These are phyloP conservation scores for Yasuhikotakia modesta DNA, from an alignment of 2,797 vertebrate genomes.

Conservation along the genomic window DNA sequence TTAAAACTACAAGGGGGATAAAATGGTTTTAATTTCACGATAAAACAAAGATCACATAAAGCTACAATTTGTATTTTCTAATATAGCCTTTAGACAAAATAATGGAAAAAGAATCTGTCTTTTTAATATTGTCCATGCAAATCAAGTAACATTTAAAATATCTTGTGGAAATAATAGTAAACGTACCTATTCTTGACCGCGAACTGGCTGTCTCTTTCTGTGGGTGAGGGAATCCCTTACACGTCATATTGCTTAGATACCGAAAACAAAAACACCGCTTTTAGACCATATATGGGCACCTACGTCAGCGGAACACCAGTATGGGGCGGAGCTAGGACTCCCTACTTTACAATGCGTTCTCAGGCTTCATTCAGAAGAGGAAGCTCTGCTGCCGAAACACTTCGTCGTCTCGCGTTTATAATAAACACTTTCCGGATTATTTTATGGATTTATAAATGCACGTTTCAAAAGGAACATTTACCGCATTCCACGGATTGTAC, in stretches of 20 bases:
- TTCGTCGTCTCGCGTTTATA: slow-evolving; percentile 53
- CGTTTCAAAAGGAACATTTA: slow-evolving; percentile 41
- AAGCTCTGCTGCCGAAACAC: slow-evolving; percentile 67
- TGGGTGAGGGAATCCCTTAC: slow-evolving; percentile 96
- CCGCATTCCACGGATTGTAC: slow-evolving; percentile 59
- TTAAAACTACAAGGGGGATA: neutral
- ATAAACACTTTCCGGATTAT: slow-evolving; percentile 61
- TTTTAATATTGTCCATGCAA: slow-evolving; percentile 66
- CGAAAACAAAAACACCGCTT: slow-evolving; percentile 90
- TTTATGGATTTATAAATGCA: slow-evolving; percentile 73
- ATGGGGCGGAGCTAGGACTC: slow-evolving; percentile 75
- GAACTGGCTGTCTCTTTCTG: slow-evolving; percentile 76
- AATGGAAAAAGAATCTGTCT: slow-evolving; percentile 56
- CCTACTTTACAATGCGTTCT: slow-evolving; percentile 65
- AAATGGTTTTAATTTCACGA: neutral
- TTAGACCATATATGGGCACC: slow-evolving; percentile 90
- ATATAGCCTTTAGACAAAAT: slow-evolving; percentile 54
- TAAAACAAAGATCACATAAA: neutral
- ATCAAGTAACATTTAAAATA: slow-evolving; percentile 77
- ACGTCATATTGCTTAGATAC: slow-evolving; percentile 97
- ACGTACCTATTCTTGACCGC: slow-evolving; percentile 82
- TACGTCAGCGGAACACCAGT: slow-evolving; percentile 96
- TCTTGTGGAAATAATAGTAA: slow-evolving; percentile 73
- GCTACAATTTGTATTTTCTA: neutral
- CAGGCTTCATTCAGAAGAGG: slow-evolving; percentile 92